Base-by-base conservation (phyloP, 2,113 vertebrate genomes). In the Archilochus colubris region DNA sequence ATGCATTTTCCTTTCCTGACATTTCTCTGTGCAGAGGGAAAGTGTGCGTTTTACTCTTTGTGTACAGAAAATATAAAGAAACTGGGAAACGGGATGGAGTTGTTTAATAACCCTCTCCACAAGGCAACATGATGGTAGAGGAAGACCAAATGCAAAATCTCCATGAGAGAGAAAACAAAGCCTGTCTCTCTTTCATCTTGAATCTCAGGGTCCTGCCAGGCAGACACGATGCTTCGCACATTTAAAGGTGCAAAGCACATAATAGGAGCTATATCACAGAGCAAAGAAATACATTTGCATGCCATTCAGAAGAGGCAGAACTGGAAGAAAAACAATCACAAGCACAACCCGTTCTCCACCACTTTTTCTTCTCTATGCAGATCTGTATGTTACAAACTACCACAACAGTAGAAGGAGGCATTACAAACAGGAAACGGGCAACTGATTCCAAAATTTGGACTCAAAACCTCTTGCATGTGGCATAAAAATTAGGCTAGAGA, bases 171-270 rank as follows among this genome's bases (percentile, higher is more conserved):
- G 93, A 86, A 96, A 95, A 96, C 95, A 95, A 95, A 96, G 93
- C 90, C 90, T 91, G 67, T 72, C 91, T 94, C 94, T 89, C 94
- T 89, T 78, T 78, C 5, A 23, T 95, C 70, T 95, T 87, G 70
- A 93, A 76, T 92, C 81, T 93, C 81, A 75, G 80, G 38, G 68
- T 90, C 90, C 74, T 96, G 81, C 90, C 86, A 93, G 90, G 74
- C 89, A 94, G 95, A 36, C 69, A 66, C 1, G 66, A 80, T 75
- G 92, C 84, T 94, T 78, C 10, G 1, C 86, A 86, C 91, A 88
- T 91, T 95, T 95, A 96, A 96, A 96, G 93, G 89, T 89, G 81
- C 88, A 95, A 89, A 88, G 90, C 93, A 95, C 84, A 86, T 53
- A 92, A 82, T 30, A 79, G 79, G 23, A 91, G 73, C 87, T 93